phyloP scores from a whole-genome alignment of 2,797 vertebrate species.

The Peromyscus attwateri region DNA sequence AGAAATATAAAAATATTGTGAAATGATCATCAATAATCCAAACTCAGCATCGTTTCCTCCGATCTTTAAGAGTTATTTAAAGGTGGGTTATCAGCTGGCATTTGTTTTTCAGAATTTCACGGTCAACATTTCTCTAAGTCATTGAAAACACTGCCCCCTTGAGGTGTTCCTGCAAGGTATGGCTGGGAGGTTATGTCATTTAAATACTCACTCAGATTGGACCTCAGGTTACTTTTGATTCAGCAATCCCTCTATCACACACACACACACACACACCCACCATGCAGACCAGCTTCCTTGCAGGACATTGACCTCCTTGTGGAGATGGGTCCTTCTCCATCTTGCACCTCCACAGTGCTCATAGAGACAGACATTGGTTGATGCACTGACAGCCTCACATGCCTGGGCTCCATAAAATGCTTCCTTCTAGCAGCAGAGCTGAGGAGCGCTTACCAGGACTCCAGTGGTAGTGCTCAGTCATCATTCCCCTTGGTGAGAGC shows the following conservation, averaged over 20 bases:
- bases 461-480: neutral
- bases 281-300: neutral
- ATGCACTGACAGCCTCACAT: neutral
- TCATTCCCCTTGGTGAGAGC: neutral
- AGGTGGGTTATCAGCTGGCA: neutral
- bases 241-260: no score
- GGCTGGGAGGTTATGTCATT: accelerated
- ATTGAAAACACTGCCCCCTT: neutral
- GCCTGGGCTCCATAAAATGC: neutral
- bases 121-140: neutral
- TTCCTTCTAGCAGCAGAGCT: neutral
- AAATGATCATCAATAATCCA: neutral
- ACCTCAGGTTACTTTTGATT: neutral
- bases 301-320: neutral
- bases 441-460: neutral
- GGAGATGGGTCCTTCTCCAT: neutral
- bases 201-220: no score
- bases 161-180: neutral
- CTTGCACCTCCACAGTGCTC: neutral
- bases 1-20: neutral
- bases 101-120: neutral
- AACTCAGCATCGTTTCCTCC: neutral
- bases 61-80: neutral
- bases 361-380: accelerated
- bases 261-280: no score